Evolutionary conservation across 2,113 vertebrate genomes (phyloP), one percentile per base, ranked within the genome.

Genomic region (Megaceryle maxima): DNA sequence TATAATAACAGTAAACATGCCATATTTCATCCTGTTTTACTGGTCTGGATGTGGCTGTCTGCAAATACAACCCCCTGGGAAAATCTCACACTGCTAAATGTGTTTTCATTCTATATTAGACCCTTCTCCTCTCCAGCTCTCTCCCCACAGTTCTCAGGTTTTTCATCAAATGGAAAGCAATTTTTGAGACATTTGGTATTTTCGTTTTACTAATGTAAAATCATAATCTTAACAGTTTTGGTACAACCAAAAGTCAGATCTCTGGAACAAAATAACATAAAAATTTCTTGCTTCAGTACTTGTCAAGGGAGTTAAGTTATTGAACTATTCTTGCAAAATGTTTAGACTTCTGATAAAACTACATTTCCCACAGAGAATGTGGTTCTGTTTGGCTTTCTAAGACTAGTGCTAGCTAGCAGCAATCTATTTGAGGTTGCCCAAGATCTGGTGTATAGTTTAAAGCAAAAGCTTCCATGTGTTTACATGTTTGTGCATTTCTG

Each of bases 1-100:
- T 95, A 92, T 87, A 94, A 95, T 96, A 95, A 50, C 83, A 91
- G 88, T 88, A 96, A 90, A 35, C 74, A 62, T 73, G 56, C 44
- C 48, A 28, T 72, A 70, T 88, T 95, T 96, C 50, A 87, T 90
- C 46, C 56, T 86, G 48, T 80, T 95, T 90, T 84, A 94, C 96
- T 80, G 43, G 33, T 66, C 95, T 95, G 44, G 56, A 81, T 88
- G 41, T 73, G 86, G 12, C 75, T 96, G 82, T 55, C 63, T 87
- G 81, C 74, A 89, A 91, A 57, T 92, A 57, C 31, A 92, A n/a
- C 18, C 62, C 60, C 62, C 37, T 92, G 77, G 74, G 80, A 93
- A 87, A 88, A 93, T 82, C 37, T 84, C 46, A 48, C 7, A 2
- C 12, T 75, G 60, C 28, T 84, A 72, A 86, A 73, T 87, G 53